Evolutionary conservation across 2,888 invertebrate species (phyloP).

Genomic region (Scaptomyza polygonia): DNA sequence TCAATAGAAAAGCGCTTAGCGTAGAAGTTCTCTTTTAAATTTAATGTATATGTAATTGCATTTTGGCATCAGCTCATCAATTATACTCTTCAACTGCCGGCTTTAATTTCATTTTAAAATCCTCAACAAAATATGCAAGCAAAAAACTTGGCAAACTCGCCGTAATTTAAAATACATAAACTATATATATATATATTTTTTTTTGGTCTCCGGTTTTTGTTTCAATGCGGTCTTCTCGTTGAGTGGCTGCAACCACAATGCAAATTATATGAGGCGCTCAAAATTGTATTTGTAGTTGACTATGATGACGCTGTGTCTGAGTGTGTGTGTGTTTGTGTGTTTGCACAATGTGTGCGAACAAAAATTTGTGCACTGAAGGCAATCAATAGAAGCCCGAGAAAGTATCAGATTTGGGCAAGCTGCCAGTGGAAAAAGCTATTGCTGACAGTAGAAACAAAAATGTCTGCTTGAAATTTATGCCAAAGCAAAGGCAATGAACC

Average conservation of each 20-base stretch:
- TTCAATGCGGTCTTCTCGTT: conserved; percentile 6
- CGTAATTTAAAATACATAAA: not conserved
- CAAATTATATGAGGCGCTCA: conserved; percentile 37
- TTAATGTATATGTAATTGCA: not conserved
- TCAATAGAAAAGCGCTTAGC: not conserved
- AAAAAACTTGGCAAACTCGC: not conserved
- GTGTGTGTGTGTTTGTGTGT: no score
- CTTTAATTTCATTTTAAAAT: not conserved
- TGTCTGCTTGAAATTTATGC: conserved; percentile 15
- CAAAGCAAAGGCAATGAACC: not conserved
- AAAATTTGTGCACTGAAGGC: no score
- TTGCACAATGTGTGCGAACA: no score
- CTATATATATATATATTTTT: not conserved
- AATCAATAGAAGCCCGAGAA: no score
- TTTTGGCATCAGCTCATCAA: no score
- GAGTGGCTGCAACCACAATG: conserved; percentile 16
- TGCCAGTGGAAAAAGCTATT: no score
- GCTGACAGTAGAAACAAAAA: not conserved
- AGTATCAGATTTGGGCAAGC: no score
- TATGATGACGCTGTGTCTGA: no score
- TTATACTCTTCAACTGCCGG: not conserved
- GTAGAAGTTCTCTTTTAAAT: not conserved
- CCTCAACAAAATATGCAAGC: not conserved
- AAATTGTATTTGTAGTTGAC: conserved; percentile 19
- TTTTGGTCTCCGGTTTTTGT: not conserved